These are phyloP conservation scores for Rallus crepitans DNA, from an alignment of 2,797 vertebrate species.

Conservation along the genomic window DNA sequence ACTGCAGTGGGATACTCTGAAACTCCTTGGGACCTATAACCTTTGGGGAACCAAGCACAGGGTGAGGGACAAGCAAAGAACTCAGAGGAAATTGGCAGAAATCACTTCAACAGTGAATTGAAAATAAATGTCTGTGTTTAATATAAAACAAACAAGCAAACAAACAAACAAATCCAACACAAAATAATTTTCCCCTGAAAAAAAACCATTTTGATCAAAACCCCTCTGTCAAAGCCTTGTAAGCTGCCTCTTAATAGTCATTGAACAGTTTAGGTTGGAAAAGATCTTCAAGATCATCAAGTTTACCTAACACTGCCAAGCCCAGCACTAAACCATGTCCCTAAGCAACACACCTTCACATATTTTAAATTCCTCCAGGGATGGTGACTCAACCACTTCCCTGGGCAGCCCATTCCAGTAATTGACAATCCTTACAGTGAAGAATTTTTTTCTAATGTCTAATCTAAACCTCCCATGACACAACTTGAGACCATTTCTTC, in stretches of 20 bases:
- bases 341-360: too few relatives aligned
- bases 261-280: too few relatives aligned
- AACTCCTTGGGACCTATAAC: not conserved
- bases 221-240: not conserved
- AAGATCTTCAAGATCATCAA: too few relatives aligned
- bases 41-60: not conserved
- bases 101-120: not conserved
- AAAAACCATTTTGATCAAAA: not conserved
- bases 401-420: too few relatives aligned
- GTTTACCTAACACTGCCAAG: too few relatives aligned
- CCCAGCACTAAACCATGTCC: too few relatives aligned
- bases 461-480: too few relatives aligned
- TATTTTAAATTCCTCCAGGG: too few relatives aligned
- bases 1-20: not conserved
- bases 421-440: too few relatives aligned
- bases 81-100: not conserved
- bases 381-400: too few relatives aligned
- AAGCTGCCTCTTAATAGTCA: not conserved
- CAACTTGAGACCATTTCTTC: too few relatives aligned
- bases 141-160: not conserved
- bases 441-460: too few relatives aligned
- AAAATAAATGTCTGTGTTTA: not conserved
- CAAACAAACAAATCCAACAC: not conserved
- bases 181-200: not conserved
- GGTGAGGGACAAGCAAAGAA: not conserved